phyloP scores from a whole-genome alignment of 1,140 invertebrate genomes.

The Diuraphis noxia region DNA sequence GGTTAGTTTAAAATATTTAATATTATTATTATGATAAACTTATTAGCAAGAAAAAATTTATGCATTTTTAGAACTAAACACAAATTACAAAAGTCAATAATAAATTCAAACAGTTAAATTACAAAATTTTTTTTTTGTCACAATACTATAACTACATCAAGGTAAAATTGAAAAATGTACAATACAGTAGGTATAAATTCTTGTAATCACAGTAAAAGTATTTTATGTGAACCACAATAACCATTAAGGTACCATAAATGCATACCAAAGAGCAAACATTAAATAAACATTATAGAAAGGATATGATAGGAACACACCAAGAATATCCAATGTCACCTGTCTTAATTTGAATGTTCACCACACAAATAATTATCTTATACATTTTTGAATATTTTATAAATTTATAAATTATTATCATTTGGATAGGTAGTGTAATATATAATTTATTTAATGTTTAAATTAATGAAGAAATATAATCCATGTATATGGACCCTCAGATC shows the following conservation, averaged over 20 bases:
- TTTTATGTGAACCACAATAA: not conserved
- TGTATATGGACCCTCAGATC: not conserved
- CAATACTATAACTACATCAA: not conserved
- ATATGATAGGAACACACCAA: not conserved
- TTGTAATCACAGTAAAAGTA: conserved; percentile 25
- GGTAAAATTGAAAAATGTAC: not conserved
- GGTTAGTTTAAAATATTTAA: not conserved
- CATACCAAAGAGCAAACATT: not conserved
- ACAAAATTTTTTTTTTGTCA: not conserved
- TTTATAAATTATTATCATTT: not conserved
- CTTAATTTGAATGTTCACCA: not conserved
- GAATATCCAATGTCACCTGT: too few relatives aligned
- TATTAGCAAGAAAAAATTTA: not conserved
- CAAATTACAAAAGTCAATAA: not conserved
- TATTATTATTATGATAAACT: not conserved
- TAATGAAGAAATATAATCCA: not conserved
- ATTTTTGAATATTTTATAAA: not conserved
- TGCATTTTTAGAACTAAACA: not conserved
- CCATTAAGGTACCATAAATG: not conserved
- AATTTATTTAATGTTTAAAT: not conserved
- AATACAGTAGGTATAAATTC: not conserved
- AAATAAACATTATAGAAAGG: not conserved
- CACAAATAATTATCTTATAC: not conserved
- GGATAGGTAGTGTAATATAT: not conserved
- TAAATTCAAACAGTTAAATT: not conserved